Evolutionary conservation across 2,113 vertebrate species (phyloP), one percentile per base, ranked within the genome.

Genomic region (Thamnaconus septentrionalis): DNA sequence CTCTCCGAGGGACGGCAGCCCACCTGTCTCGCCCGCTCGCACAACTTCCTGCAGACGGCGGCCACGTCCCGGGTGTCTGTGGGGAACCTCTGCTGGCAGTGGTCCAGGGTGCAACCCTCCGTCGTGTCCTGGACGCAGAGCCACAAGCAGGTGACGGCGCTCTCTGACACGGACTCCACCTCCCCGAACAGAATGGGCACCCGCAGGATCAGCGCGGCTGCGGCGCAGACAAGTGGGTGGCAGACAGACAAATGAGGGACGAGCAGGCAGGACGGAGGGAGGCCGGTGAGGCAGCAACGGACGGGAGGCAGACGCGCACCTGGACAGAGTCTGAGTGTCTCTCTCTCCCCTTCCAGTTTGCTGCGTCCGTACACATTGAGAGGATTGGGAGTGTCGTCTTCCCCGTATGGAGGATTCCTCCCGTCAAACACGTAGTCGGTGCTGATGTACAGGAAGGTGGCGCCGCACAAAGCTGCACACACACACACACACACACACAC

Each of bases 401-500:
- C 96, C 39, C 94, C 93, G 4, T 99, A 98, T 11, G 97, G 96
- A 72, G 97, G 97, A 73, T 87, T 92, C 58, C 93, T 93, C 48
- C 97, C 97, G 68, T 99, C 97, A 74, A 99, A 99, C 9, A 99
- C 95, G 10, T 98, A 98, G 83, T 99, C 95, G 3, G 94, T 95
- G 76, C 97, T 98, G 69, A 99, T 96, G 81, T 97, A 98, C 82
- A 98, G 89, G 59, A 99, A 83, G 85, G 96, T 94, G 0, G 94
- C 92, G 69, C 94, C 94, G 11, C 90, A 54, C 0, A 10, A 51
- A 7, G 74, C 81, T 81, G 66, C 4, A 18, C 8, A 46, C n/a
- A 50, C 39, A 59, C 7, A 45, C 8, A 41, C 41, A 18, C 8
- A 49, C 4, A 7, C 40, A 8, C 9, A 11, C 3, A n/a, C 4